Evolutionary conservation across 1,140 invertebrate species (phyloP).

Genomic region (Philotrypesis tridentata): DNA sequence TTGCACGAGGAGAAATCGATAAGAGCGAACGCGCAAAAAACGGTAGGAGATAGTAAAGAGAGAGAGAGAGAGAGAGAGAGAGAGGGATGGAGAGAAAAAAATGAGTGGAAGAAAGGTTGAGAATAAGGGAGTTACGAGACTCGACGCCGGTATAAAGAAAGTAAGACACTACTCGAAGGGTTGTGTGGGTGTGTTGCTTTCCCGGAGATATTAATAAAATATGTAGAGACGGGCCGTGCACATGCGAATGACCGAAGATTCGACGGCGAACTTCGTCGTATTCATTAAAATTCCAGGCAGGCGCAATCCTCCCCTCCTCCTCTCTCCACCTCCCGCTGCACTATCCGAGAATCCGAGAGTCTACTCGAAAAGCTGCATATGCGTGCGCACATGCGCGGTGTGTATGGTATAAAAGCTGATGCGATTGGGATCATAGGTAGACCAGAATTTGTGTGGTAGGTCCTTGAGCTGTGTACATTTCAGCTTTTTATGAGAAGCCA

Average conservation of each 20-base stretch:
- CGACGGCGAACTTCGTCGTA: not conserved
- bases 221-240: not conserved
- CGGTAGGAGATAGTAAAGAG: not conserved
- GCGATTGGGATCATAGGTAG: conserved; percentile 10
- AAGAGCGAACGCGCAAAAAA: not conserved
- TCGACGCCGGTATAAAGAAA: not conserved
- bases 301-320: no score
- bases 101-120: not conserved
- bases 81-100: not conserved
- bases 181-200: not conserved
- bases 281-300: conserved; percentile 41
- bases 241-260: conserved; percentile 7
- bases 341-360: no score
- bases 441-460: conserved; percentile 24
- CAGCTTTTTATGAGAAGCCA: not conserved
- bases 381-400: not conserved
- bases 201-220: conserved; percentile 4
- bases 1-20: not conserved
- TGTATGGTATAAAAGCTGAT: not conserved
- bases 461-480: not conserved
- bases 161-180: not conserved
- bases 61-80: not conserved
- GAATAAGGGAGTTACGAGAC: not conserved
- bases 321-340: no score
- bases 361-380: no score